A percentile compares a stretch with the other conserved stretches of the same genome.
These are phyloP conservation scores for Agrypnus murinus DNA, from an alignment of 2,888 invertebrate genomes.

Conservation along the genomic window DNA sequence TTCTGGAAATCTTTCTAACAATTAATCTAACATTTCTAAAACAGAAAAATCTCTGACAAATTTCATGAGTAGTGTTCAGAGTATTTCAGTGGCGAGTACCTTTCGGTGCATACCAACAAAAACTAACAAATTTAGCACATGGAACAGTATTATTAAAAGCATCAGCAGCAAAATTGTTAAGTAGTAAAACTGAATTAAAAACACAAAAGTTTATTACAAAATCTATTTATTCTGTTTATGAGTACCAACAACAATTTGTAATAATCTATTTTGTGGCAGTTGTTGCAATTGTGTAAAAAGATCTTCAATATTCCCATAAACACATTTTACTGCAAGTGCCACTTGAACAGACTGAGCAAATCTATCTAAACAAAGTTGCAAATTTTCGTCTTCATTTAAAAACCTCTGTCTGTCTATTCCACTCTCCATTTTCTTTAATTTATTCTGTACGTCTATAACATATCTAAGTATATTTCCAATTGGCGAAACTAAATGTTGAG, in stretches of 20 bases:
- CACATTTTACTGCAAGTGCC: conserved; percentile 83
- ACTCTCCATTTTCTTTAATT: conserved; percentile 41
- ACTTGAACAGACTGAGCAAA: conserved; percentile 90
- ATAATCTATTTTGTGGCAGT: conserved; percentile 78
- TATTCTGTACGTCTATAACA: conserved; percentile 47
- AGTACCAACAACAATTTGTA: conserved; percentile 78
- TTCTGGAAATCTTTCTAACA: too few species aligned
- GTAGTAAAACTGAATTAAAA: not conserved
- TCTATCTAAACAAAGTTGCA: conserved; percentile 82
- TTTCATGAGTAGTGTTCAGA: too few species aligned
- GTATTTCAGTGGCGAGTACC: too few species aligned
- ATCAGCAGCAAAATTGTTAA: too few species aligned
- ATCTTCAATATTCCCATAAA: conserved; percentile 86
- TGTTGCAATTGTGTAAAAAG: conserved; percentile 77
- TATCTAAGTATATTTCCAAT: conserved; percentile 58
- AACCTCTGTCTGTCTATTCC: conserved; percentile 50
- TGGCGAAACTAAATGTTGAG: conserved; percentile 74
- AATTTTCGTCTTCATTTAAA: conserved; percentile 58
- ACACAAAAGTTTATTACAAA: not conserved
- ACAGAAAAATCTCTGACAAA: too few species aligned
- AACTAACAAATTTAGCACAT: too few species aligned
- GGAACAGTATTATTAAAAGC: too few species aligned
- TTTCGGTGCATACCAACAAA: too few species aligned
- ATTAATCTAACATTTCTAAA: too few species aligned
- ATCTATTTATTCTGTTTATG: conserved; percentile 65